A percentile compares a stretch with the other conserved stretches of the same genome.
Evolutionary conservation across 2,113 vertebrate genomes (phyloP).

Genomic region (Lophura nycthemera): DNA sequence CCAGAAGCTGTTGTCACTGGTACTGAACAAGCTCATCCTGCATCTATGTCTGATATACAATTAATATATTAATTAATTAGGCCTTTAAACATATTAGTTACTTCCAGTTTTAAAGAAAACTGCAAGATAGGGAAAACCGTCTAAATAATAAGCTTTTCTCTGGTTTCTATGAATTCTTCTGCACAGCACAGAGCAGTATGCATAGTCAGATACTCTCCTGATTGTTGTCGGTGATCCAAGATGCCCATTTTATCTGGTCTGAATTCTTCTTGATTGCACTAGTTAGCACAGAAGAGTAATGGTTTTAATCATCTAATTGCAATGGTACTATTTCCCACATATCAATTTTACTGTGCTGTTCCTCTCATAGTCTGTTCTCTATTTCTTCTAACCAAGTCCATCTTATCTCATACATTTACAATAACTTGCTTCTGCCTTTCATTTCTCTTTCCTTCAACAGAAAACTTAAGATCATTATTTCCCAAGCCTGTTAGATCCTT

Average conservation of each 20-base stretch:
- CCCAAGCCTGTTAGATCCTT: rapidly evolving
- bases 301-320: not conserved
- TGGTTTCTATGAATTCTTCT: not conserved
- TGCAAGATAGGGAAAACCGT: not conserved
- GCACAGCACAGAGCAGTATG: not conserved
- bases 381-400: not conserved
- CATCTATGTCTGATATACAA: not conserved
- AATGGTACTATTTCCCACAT: not conserved
- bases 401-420: not conserved
- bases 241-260: not conserved
- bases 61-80: not conserved
- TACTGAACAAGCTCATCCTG: not conserved
- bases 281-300: not conserved
- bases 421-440: not conserved
- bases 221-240: not conserved
- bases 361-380: not conserved
- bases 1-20: not conserved
- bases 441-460: not conserved
- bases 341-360: not conserved
- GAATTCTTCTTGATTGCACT: not conserved
- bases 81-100: not conserved
- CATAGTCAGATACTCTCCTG: not conserved
- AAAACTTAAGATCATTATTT: not conserved
- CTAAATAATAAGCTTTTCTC: not conserved
- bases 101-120: not conserved